Base-by-base conservation (phyloP, 2,113 vertebrate genomes). In the Lycocorax pyrrhopterus region DNA sequence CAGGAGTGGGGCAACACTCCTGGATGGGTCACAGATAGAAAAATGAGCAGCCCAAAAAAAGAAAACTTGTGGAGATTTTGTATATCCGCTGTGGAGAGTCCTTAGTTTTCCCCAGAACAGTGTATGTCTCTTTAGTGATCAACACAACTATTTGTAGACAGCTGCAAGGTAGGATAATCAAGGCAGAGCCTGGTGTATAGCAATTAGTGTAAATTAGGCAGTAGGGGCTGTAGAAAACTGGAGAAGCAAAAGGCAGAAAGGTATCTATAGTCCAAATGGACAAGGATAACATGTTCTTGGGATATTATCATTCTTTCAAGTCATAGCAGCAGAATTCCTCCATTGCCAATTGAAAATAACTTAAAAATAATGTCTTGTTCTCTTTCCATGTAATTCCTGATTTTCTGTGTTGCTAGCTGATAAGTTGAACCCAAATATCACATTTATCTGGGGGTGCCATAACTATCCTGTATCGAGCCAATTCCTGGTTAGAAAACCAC, bases 361-460 rank as follows among this genome's bases (percentile, higher is more conserved):
- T 67, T 79, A 2, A 41, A 72, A 90, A n/a, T n/a, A 46, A 7
- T 13, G 8, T 37, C 35, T 63, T 47, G 3, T 43, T 87, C 19
- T 43, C 13, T 29, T 90, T 75, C 8, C 12, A 15, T 71, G 13
- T 41, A 17, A 39, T 63, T 91, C 13, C 20, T 71, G 5, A 33
- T 74, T 71, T 71, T 55, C 8, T 6, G 0, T 33, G 3, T 46
- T 84, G 47, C 9, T 83, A 82, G 12, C 26, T 43, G 23, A 7
- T 60, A 23, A 66, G 17, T 33, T n/a, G 43, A 77, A 77, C 16
- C 21, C 7, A 53, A 32, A 35, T 43, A 30, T 1, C 21, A 16
- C 0, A 1, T 55, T 78, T 64, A 59, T 83, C 17, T 58, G n/a
- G 3, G 10, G 8, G 1, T 43, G 27, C 35, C 4, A 0, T 33